Evolutionary conservation across 2,113 vertebrate genomes (phyloP).

Genomic region (Lichenostomus cassidix): DNA sequence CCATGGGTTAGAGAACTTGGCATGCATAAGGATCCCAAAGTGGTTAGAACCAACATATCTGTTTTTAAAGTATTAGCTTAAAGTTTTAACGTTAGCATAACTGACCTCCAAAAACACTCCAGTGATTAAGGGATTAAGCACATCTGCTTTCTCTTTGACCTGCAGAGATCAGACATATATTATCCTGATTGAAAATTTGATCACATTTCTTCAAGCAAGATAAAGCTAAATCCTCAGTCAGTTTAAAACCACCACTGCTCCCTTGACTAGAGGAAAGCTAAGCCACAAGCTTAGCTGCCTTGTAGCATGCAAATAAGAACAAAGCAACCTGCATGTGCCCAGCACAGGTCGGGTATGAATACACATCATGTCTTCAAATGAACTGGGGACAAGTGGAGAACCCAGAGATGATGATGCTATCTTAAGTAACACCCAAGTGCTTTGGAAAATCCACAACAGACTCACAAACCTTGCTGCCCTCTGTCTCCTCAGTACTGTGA

Average conservation of each 20-base stretch:
- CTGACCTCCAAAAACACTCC: slow-evolving; percentile 96
- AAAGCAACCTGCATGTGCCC: neutral
- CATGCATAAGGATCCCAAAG: neutral
- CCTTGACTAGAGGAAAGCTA: neutral
- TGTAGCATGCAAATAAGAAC: neutral
- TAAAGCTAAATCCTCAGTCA: slow-evolving; percentile 3
- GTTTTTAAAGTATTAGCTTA: slow-evolving; percentile 33
- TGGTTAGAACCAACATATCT: neutral
- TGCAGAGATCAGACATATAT: slow-evolving; percentile 70
- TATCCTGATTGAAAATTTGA: slow-evolving; percentile 47
- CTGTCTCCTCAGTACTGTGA: neutral
- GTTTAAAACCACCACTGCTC: neutral
- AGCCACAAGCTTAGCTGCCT: neutral
- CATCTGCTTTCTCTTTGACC: slow-evolving; percentile 90
- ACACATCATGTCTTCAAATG: neutral
- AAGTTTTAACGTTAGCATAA: slow-evolving; percentile 45
- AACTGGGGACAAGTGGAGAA: neutral
- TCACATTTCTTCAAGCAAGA: slow-evolving; percentile 33
- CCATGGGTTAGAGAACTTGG: neutral
- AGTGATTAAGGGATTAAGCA: slow-evolving; percentile 95
- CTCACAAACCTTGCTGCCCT: neutral
- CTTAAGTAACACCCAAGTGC: neutral
- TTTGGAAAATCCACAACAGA: neutral
- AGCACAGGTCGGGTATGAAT: accelerated
- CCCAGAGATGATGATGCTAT: neutral